A percentile compares a stretch with the other conserved stretches of the same genome.
These are phyloP conservation scores for Rhyacophila brunnea DNA, from an alignment of 1,140 invertebrate genomes.

Conservation along the genomic window DNA sequence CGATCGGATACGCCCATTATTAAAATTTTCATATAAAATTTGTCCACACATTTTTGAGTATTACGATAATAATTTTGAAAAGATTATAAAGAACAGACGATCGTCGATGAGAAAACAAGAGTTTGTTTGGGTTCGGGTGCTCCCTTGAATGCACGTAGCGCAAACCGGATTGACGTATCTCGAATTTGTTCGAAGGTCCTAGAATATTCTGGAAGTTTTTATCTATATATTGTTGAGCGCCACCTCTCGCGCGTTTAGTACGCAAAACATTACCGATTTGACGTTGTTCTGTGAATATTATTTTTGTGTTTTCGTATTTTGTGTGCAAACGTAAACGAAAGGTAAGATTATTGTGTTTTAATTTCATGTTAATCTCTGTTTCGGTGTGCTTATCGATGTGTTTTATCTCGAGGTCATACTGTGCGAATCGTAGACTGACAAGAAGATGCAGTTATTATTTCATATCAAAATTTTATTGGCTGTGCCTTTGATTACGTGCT, in stretches of 20 bases:
- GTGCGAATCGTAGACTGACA: not conserved
- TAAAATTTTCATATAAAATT: no score
- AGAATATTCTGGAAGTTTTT: conserved; percentile 57
- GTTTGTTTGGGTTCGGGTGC: no score
- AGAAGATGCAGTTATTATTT: conserved; percentile 1
- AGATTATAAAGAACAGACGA: no score
- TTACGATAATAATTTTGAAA: no score
- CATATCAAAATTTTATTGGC: conserved; percentile 11
- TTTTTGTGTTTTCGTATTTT: conserved; percentile 20
- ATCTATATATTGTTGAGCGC: conserved; percentile 56
- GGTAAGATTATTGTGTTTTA: conserved; percentile 15
- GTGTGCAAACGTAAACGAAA: conserved; percentile 11
- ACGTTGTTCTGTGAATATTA: conserved; percentile 1
- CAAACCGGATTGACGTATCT: conserved; percentile 27
- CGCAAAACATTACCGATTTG: conserved; percentile 31
- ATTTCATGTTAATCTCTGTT: not conserved
- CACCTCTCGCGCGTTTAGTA: conserved; percentile 50
- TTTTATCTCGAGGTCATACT: not conserved
- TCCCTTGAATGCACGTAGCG: conserved; percentile 12
- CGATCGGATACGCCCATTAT: no score
- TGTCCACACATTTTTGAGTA: no score
- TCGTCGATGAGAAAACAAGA: no score
- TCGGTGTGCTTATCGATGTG: not conserved
- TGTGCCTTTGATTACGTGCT: conserved; percentile 24
- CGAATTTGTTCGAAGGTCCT: conserved; percentile 45